Evolutionary conservation across 2,797 vertebrate genomes (phyloP).

Genomic region (Avahi laniger): DNA sequence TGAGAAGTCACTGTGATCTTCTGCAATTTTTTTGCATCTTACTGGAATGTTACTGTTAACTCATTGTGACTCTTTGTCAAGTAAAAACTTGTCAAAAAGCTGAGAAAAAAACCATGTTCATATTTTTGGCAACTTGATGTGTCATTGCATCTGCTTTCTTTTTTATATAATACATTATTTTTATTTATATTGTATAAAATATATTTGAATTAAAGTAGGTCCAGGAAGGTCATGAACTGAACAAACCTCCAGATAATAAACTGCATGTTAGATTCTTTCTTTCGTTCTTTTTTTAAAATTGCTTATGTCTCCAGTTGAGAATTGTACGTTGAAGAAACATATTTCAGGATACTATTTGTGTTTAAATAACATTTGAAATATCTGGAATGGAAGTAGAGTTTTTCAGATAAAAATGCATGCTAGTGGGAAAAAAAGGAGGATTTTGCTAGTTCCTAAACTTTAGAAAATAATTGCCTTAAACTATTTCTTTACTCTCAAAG

Average conservation of each 20-base stretch:
- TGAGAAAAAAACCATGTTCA: slow-evolving; percentile 35
- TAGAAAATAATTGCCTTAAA: slow-evolving; percentile 52
- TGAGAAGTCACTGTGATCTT: neutral
- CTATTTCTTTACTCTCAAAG: neutral
- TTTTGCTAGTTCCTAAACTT: slow-evolving; percentile 24
- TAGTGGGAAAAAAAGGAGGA: neutral
- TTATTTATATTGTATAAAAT: slow-evolving; percentile 60
- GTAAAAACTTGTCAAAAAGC: neutral
- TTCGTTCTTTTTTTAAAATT: slow-evolving; percentile 13
- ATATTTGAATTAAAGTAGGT: slow-evolving; percentile 53
- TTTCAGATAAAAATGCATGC: neutral
- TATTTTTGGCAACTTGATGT: neutral
- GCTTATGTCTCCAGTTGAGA: neutral
- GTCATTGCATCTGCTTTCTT: slow-evolving; percentile 15
- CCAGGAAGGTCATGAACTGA: slow-evolving; percentile 59
- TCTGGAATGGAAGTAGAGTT: neutral
- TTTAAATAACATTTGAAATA: slow-evolving; percentile 71
- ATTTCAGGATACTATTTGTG: slow-evolving; percentile 68
- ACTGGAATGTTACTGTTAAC: neutral
- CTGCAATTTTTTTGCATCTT: neutral
- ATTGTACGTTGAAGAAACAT: slow-evolving; percentile 53
- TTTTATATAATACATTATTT: slow-evolving; percentile 13
- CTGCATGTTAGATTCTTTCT: neutral
- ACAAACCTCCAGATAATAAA: slow-evolving; percentile 44
- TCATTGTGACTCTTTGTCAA: neutral